A percentile compares a stretch with the other conserved stretches of the same genome.
Conservation (phyloP, 2,888 invertebrate species). For the Parnassius orleans region DNA sequence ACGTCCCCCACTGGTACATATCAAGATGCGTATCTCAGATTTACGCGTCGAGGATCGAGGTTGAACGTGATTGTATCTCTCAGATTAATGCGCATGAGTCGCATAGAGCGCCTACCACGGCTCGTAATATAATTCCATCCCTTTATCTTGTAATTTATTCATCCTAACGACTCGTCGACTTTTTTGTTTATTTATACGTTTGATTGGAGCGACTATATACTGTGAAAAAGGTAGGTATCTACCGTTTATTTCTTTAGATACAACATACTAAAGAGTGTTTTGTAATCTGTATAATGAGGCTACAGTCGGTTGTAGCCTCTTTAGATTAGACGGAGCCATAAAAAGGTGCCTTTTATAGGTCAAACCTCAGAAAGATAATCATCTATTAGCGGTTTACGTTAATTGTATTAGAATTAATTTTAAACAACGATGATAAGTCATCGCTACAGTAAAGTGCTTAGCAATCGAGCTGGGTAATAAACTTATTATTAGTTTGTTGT, state of each 20-base stretch:
- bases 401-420: background rate
- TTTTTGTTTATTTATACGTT: constrained; percentile 38
- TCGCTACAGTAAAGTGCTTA: background rate
- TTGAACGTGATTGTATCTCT: constrained; percentile 66
- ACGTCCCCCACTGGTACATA: constrained; percentile 47
- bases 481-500: background rate
- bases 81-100: constrained; percentile 69
- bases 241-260: constrained; percentile 13
- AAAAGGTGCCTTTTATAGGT: constrained; percentile 10
- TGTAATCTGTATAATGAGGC: constrained; percentile 15
- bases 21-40: constrained; percentile 74
- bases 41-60: constrained; percentile 59
- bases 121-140: constrained; percentile 56
- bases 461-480: background rate
- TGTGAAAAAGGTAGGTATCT: constrained; percentile 29
- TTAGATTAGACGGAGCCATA: constrained; percentile 14
- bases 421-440: background rate
- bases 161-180: constrained; percentile 32
- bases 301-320: constrained; percentile 2
- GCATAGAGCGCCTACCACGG: constrained; percentile 46
- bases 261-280: constrained; percentile 3
- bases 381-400: background rate
- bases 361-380: background rate
- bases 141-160: constrained; percentile 51
- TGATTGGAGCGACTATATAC: constrained; percentile 35